A percentile compares a stretch with the other conserved stretches of the same genome.
Conservation (phyloP, 2,113 vertebrate species). For the Tachysurus vachellii region DNA sequence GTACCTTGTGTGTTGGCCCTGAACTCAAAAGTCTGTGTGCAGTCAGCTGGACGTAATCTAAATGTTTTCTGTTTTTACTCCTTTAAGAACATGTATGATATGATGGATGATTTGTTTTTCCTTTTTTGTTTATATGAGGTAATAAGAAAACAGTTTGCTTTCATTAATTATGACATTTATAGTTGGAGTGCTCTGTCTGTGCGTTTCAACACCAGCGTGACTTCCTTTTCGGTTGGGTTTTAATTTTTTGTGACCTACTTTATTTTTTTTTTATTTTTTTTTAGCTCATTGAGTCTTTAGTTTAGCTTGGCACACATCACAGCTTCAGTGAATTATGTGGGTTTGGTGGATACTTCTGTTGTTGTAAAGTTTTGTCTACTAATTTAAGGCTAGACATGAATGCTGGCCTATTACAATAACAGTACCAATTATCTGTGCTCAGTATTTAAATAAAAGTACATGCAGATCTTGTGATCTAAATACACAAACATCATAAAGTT, state of each 20-base stretch:
- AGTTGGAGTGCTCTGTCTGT: constrained; percentile 47
- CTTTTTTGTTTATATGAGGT: neutral
- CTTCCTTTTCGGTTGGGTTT: constrained; percentile 36
- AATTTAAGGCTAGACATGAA: neutral
- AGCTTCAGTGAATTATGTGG: constrained; percentile 8
- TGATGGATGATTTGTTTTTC: constrained; percentile 23
- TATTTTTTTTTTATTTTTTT: too few relatives aligned
- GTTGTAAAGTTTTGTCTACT: neutral
- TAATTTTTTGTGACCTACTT: neutral
- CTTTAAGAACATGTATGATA: neutral
- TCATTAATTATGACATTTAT: constrained; percentile 58
- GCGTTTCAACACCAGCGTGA: constrained; percentile 50
- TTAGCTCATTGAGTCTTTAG: constrained; percentile 48
- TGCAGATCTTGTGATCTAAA: neutral
- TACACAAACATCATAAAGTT: neutral
- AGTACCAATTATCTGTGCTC: neutral
- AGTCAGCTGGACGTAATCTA: constrained; percentile 13
- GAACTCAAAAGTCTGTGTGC: neutral
- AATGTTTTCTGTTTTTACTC: neutral
- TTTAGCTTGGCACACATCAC: constrained; percentile 44
- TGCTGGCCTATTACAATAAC: neutral
- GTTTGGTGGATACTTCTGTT: neutral
- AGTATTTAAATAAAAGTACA: neutral
- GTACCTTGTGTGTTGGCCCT: too few relatives aligned
- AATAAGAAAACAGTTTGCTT: constrained; percentile 33